Conservation (phyloP, 2,888 invertebrate species). For the Catocala sponsa region DNA sequence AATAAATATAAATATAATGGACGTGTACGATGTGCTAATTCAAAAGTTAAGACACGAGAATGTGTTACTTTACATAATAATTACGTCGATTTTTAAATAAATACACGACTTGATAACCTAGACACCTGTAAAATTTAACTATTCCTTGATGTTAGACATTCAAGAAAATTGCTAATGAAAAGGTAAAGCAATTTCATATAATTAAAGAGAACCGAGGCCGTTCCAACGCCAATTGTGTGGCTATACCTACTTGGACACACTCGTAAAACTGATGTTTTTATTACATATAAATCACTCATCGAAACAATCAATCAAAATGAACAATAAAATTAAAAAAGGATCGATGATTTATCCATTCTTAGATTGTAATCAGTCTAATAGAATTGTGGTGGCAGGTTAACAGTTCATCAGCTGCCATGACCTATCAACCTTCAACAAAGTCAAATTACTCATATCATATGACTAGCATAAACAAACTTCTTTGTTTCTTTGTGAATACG, state of each 20-base stretch:
- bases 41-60: too few species aligned
- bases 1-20: neutral
- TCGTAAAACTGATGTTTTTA: neutral
- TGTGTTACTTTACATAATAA: too few species aligned
- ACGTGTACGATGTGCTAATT: neutral
- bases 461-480: neutral
- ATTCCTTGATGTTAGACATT: too few species aligned
- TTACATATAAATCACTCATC: neutral
- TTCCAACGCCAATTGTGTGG: too few species aligned
- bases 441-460: neutral
- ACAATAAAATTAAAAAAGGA: neutral
- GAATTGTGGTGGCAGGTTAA: constrained; percentile 3
- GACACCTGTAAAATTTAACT: neutral
- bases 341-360: neutral
- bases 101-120: neutral
- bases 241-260: too few species aligned
- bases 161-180: too few species aligned
- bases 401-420: neutral
- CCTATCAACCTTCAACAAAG: neutral
- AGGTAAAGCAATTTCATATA: too few species aligned
- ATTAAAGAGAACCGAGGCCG: too few species aligned
- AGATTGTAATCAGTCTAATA: neutral
- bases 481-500: neutral
- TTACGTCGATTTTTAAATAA: neutral
- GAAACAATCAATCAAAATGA: neutral